Evolutionary conservation across 2,797 vertebrate genomes (phyloP), one percentile per base, ranked within the genome.

Genomic region (Podargus strigoides): DNA sequence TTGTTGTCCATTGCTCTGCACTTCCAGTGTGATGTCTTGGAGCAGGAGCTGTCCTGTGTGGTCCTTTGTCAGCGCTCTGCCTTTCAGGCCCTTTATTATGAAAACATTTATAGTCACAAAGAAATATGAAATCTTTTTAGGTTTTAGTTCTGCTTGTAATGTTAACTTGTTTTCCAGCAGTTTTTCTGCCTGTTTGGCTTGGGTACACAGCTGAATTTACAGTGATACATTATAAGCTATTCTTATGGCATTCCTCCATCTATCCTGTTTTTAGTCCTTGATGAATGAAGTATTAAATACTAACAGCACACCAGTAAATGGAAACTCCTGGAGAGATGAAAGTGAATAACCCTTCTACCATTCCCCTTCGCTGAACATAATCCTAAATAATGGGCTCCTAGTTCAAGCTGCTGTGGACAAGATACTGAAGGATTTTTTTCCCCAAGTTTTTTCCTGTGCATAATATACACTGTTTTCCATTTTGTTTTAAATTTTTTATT

Each of bases 211-310:
- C 78, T 67, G 80, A 88, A 87, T 85, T 87, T 74, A 41, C 80
- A 68, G 80, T 53, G 70, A 66, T 63, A 36, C 30, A 7, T 85
- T 75, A 36, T 79, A 53, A 86, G 49, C 90, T 87, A 14, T 59
- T 86, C 70, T 62, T 27, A 17, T 4, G 36, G 86, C 88, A 89
- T 93, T 93, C 77, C 93, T 94, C 76, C 86, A 70, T 83, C 87
- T 56, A 63, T 69, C 80, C 78, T 74, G 90, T 10, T 80, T 94
- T 93, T 95, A 95, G 96, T 95, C 87, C 77, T 63, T 89, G 88
- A 93, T 93, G 96, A 94, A 95, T 94, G 75, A 85, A 90, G 88
- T 96, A 95, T 97, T 94, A 94, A 90, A 93, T 91, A 69, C 85
- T 93, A 92, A 95, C 95, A 90, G 64, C 87, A 37, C 47, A 37